These are phyloP conservation scores for Arctopsyche grandis DNA, from an alignment of 1,140 invertebrate genomes.

Conservation along the genomic window DNA sequence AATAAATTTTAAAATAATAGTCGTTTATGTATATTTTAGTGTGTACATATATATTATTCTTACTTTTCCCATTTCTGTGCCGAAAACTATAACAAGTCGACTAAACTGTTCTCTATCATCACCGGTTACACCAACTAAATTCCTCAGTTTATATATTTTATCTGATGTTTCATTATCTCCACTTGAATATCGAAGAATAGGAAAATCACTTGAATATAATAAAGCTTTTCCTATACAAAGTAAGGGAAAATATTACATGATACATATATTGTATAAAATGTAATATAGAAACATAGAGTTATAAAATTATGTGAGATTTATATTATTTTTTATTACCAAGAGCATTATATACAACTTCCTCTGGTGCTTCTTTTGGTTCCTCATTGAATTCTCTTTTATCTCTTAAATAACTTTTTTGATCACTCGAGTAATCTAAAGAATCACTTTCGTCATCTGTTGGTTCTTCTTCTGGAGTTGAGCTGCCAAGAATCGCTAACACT, in stretches of 20 bases:
- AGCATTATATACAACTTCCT: conserved; percentile 45
- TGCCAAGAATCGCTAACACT: conserved; percentile 68
- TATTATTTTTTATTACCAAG: conserved; percentile 16
- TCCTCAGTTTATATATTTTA: conserved; percentile 44
- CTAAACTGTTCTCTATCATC: conserved; percentile 48
- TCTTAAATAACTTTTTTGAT: conserved; percentile 51
- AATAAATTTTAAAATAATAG: not conserved
- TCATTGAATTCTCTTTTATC: conserved; percentile 49
- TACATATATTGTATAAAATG: too few species aligned
- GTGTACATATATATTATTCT: not conserved
- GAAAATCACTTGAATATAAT: conserved; percentile 56
- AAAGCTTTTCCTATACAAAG: conserved; percentile 54
- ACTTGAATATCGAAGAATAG: conserved; percentile 53
- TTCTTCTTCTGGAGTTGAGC: conserved; percentile 57
- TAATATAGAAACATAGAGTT: conserved; percentile 24
- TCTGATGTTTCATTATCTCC: conserved; percentile 41
- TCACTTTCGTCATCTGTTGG: conserved; percentile 56
- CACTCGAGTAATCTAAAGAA: not conserved
- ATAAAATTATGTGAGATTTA: conserved; percentile 9
- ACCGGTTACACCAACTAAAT: conserved; percentile 28
- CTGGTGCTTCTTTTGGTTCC: conserved; percentile 44
- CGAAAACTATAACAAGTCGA: conserved; percentile 57
- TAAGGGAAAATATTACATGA: too few species aligned
- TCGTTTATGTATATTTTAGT: not conserved
- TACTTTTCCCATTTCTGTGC: conserved; percentile 39